phyloP scores from a whole-genome alignment of 2,888 invertebrate species.

The Mesorhabditis belari region DNA sequence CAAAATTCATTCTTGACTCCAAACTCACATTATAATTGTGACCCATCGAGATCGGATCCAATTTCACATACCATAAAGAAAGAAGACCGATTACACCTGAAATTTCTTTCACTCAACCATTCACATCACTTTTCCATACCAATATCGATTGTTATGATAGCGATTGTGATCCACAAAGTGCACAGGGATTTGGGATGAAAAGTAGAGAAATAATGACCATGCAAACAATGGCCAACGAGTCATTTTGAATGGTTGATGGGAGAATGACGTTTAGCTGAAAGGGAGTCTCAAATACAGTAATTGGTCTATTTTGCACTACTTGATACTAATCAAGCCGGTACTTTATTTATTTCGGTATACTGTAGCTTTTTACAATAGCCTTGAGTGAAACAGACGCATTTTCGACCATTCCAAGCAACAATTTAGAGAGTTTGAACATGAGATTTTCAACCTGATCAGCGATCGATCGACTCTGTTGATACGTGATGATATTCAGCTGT shows the following conservation, averaged over 20 bases:
- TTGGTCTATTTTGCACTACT: too few species aligned
- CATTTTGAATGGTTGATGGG: slow-evolving; percentile 50
- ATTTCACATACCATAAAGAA: slow-evolving; percentile 86
- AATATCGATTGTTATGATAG: slow-evolving; percentile 67
- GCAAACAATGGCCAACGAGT: slow-evolving; percentile 63
- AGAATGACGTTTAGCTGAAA: slow-evolving; percentile 47
- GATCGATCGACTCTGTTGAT: slow-evolving; percentile 47
- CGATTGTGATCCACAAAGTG: slow-evolving; percentile 80
- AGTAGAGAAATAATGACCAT: slow-evolving; percentile 90
- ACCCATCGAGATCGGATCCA: slow-evolving; percentile 81
- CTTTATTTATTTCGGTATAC: too few species aligned
- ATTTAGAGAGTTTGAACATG: too few species aligned
- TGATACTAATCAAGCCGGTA: too few species aligned
- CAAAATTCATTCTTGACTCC: too few species aligned
- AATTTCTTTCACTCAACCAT: neutral
- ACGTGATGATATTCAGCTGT: slow-evolving; percentile 45
- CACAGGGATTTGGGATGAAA: slow-evolving; percentile 89
- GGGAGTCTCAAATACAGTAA: too few species aligned
- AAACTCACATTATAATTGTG: slow-evolving; percentile 75
- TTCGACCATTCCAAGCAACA: too few species aligned
- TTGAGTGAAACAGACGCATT: too few species aligned
- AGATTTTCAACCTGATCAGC: slow-evolving; percentile 40
- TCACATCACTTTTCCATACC: slow-evolving; percentile 57
- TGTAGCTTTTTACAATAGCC: too few species aligned
- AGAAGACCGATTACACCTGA: slow-evolving; percentile 81